Evolutionary conservation across 2,113 vertebrate genomes (phyloP).

Genomic region (Carassius carassius): DNA sequence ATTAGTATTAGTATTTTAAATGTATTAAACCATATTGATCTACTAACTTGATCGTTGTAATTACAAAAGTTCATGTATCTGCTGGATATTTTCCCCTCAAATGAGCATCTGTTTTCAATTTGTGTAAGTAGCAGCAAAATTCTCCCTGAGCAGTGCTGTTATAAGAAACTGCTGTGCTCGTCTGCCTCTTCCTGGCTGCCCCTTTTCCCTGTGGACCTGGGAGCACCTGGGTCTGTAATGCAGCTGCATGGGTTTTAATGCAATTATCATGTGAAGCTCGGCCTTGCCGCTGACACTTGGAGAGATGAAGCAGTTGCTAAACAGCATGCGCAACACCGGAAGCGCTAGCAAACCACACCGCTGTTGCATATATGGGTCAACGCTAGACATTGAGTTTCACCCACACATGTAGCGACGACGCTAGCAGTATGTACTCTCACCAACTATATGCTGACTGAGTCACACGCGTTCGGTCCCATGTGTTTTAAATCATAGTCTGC

Average conservation of each 20-base stretch:
- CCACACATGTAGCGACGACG: slow-evolving; percentile 41
- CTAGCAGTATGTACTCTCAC: slow-evolving; percentile 22
- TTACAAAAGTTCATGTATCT: background rate
- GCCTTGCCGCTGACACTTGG: slow-evolving; percentile 37
- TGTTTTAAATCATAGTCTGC: slow-evolving; percentile 55
- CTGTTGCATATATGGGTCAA: slow-evolving; percentile 41
- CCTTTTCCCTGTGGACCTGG: slow-evolving; percentile 17
- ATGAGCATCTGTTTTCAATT: background rate
- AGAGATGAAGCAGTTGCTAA: slow-evolving; percentile 32
- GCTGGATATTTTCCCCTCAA: background rate
- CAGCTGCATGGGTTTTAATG: slow-evolving; percentile 50
- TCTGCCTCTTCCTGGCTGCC: slow-evolving; percentile 14
- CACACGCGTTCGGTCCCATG: slow-evolving; percentile 41
- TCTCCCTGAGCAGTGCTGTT: slow-evolving; percentile 17
- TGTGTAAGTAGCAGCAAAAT: slow-evolving; percentile 31
- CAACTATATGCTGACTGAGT: slow-evolving; percentile 32
- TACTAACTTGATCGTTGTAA: background rate
- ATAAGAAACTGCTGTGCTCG: slow-evolving; percentile 7
- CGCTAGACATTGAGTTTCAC: slow-evolving; percentile 38
- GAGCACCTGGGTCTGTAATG: slow-evolving; percentile 44
- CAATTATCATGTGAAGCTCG: slow-evolving; percentile 48
- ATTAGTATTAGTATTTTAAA: background rate
- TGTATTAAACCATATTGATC: background rate
- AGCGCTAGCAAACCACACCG: background rate
- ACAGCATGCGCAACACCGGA: slow-evolving; percentile 6